Percentiles rank a stretch among this genome's conserved stretches.
Evolutionary conservation across 1,140 invertebrate species (phyloP).

Genomic region (Zaprionus kolodkinae): DNA sequence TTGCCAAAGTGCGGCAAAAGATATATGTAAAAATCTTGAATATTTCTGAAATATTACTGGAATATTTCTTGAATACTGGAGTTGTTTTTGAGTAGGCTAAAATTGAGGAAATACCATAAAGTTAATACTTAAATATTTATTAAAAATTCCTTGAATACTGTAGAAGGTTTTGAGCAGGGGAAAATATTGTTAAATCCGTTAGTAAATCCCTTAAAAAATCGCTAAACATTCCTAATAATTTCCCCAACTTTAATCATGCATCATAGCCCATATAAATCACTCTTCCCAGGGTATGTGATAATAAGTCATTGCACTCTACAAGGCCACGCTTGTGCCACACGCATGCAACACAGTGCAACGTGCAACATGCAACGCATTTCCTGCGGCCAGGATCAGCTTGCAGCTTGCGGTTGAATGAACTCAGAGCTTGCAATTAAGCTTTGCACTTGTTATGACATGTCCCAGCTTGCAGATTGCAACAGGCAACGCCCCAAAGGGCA

Average conservation of each 20-base stretch:
- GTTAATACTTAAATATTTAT: too few species aligned
- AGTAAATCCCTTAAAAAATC: too few species aligned
- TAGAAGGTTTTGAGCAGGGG: too few species aligned
- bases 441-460: constrained; percentile 30
- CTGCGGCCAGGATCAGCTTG: constrained; percentile 29
- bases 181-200: too few species aligned
- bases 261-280: neutral
- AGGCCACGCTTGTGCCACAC: constrained; percentile 10
- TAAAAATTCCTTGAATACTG: too few species aligned
- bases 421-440: constrained; percentile 27
- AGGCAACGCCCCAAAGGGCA: neutral
- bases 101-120: neutral
- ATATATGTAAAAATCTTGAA: too few species aligned
- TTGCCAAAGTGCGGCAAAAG: neutral
- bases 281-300: constrained; percentile 2
- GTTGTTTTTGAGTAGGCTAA: too few species aligned
- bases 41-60: too few species aligned
- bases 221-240: neutral
- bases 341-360: constrained; percentile 22
- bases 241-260: neutral
- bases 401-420: constrained; percentile 22
- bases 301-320: constrained; percentile 20
- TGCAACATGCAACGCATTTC: constrained; percentile 19
- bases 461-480: too few species aligned
- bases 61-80: too few species aligned